Conservation (phyloP, 2,888 invertebrate genomes). For the Hylaea fasciaria region DNA sequence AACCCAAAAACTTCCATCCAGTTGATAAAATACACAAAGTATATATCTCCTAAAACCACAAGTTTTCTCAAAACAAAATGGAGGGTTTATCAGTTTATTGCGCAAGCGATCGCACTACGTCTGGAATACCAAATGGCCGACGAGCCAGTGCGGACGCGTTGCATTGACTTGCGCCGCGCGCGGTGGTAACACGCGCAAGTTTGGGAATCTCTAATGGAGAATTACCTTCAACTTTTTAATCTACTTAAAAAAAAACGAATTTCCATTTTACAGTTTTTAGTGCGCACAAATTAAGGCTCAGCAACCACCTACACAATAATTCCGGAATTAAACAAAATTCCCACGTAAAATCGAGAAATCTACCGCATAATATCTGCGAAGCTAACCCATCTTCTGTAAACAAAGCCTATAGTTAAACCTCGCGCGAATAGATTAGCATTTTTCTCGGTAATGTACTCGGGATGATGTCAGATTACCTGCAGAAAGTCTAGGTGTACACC, state of each 20-base stretch:
- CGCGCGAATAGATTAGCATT: slow-evolving; percentile 19
- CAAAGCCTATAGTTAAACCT: slow-evolving; percentile 4
- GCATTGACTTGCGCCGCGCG: slow-evolving; percentile 23
- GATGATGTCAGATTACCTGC: slow-evolving; percentile 28
- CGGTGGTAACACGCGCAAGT: slow-evolving; percentile 16
- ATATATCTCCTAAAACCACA: slow-evolving; percentile 4
- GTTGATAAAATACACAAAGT: neutral
- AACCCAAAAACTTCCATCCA: neutral
- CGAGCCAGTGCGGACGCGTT: slow-evolving; percentile 22
- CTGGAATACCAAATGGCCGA: slow-evolving; percentile 7
- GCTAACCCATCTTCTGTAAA: neutral
- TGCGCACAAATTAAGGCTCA: neutral
- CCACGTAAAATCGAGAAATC: no score
- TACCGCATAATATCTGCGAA: neutral
- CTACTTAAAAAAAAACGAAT: no score
- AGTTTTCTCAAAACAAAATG: slow-evolving; percentile 26
- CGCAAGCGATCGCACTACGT: slow-evolving; percentile 34
- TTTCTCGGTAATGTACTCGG: slow-evolving; percentile 12
- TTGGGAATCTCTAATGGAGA: slow-evolving; percentile 13
- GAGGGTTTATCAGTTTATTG: slow-evolving; percentile 41
- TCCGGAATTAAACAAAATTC: no score
- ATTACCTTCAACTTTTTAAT: no score
- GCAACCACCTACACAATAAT: no score
- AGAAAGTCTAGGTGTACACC: slow-evolving; percentile 14
- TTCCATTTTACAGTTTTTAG: no score